A percentile compares a stretch with the other conserved stretches of the same genome.
phyloP scores from a whole-genome alignment of 64 coral and sea anemone species.

The Platygyra sinensis region DNA sequence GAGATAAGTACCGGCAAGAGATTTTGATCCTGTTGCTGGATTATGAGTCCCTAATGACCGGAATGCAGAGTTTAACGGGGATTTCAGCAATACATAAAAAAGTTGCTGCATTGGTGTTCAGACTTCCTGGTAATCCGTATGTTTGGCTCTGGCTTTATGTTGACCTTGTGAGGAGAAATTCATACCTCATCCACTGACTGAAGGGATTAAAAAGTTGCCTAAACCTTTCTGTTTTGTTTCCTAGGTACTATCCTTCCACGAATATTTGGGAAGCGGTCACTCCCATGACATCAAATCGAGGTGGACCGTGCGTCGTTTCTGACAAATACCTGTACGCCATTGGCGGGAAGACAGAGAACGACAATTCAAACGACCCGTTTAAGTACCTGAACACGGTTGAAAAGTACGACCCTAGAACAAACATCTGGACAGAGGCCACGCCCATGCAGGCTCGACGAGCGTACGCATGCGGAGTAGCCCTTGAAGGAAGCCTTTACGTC shows the following conservation, averaged over 20 bases:
- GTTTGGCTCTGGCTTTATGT: neutral
- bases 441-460: slow-evolving; percentile 77
- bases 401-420: slow-evolving; percentile 60
- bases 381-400: slow-evolving; percentile 85
- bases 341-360: slow-evolving; percentile 90
- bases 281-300: slow-evolving; percentile 67
- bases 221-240: neutral
- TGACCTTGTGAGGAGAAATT: neutral
- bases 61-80: too few relatives aligned
- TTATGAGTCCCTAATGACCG: too few relatives aligned
- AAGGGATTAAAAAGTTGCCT: neutral
- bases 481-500: slow-evolving; percentile 73
- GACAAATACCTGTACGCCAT: slow-evolving; percentile 75
- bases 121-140: neutral
- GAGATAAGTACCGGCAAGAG: too few relatives aligned
- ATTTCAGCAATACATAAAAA: too few relatives aligned
- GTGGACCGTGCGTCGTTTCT: slow-evolving; percentile 86
- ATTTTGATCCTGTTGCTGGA: too few relatives aligned
- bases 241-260: slow-evolving; percentile 73
- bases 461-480: slow-evolving; percentile 79
- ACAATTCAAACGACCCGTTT: slow-evolving; percentile 64
- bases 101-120: too few relatives aligned
- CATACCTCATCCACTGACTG: neutral
- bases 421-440: slow-evolving; percentile 73
- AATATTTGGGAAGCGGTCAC: slow-evolving; percentile 84